These are phyloP conservation scores for Monopis laevigella DNA, from an alignment of 2,888 invertebrate genomes.

Conservation along the genomic window DNA sequence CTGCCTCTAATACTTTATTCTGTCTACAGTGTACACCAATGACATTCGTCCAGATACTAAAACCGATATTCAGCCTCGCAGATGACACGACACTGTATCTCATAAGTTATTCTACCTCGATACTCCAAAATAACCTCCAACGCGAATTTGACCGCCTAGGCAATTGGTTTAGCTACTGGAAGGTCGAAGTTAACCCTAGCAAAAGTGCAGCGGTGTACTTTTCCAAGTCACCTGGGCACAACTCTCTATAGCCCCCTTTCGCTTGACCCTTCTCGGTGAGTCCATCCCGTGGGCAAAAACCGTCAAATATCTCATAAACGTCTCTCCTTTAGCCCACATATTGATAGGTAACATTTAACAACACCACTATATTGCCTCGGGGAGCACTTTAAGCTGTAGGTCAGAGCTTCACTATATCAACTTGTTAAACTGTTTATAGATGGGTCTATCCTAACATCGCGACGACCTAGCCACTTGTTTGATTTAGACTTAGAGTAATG, in stretches of 20 bases:
- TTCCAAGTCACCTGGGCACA: no score
- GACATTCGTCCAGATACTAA: neutral
- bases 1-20: neutral
- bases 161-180: neutral
- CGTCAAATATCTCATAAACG: neutral
- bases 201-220: neutral
- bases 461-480: no score
- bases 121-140: neutral
- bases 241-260: no score
- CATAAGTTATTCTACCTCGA: neutral
- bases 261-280: neutral
- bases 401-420: no score
- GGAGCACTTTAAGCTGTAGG: no score
- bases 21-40: neutral
- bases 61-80: neutral
- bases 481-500: no score
- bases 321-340: neutral
- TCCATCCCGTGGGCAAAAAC: neutral
- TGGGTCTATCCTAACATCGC: no score
- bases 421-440: no score
- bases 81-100: neutral
- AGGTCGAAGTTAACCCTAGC: neutral
- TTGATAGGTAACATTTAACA: no score
- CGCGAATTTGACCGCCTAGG: neutral
- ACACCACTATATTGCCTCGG: no score